Evolutionary conservation across 1,140 invertebrate species (phyloP).

Genomic region (Branchinecta lindahli): DNA sequence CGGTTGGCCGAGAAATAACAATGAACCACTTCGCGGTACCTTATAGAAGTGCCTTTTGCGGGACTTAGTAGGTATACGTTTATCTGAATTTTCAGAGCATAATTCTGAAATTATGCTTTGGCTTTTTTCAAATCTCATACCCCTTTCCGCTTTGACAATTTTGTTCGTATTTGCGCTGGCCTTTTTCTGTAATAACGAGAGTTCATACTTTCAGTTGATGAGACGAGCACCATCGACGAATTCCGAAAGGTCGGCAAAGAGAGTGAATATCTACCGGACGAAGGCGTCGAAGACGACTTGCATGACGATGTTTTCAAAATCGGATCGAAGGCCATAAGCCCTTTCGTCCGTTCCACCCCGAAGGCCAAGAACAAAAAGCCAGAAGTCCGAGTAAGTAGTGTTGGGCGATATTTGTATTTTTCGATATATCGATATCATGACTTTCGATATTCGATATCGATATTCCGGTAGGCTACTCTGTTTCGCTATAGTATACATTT

Average conservation of each 20-base stretch:
- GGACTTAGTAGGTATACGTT: too few relatives aligned
- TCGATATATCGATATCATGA: too few relatives aligned
- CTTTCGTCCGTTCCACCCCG: background rate
- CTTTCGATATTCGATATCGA: too few relatives aligned
- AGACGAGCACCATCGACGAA: background rate
- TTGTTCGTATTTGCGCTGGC: background rate
- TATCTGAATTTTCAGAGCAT: too few relatives aligned
- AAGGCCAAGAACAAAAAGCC: conserved; percentile 1
- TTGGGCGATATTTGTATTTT: too few relatives aligned
- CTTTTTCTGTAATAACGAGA: background rate
- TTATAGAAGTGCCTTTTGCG: too few relatives aligned
- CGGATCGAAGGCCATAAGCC: background rate
- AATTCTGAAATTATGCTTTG: too few relatives aligned
- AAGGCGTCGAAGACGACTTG: background rate
- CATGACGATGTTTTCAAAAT: background rate
- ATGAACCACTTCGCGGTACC: too few relatives aligned
- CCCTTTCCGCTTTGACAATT: background rate
- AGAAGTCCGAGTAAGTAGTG: background rate
- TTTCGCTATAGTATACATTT: too few relatives aligned
- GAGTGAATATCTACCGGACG: background rate
- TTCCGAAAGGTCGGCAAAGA: conserved; percentile 6
- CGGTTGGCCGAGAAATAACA: too few relatives aligned
- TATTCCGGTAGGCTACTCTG: too few relatives aligned
- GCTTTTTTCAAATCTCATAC: too few relatives aligned
- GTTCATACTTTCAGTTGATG: background rate